Conservation (phyloP, 2,888 invertebrate species). For the Oligia strigilis region DNA sequence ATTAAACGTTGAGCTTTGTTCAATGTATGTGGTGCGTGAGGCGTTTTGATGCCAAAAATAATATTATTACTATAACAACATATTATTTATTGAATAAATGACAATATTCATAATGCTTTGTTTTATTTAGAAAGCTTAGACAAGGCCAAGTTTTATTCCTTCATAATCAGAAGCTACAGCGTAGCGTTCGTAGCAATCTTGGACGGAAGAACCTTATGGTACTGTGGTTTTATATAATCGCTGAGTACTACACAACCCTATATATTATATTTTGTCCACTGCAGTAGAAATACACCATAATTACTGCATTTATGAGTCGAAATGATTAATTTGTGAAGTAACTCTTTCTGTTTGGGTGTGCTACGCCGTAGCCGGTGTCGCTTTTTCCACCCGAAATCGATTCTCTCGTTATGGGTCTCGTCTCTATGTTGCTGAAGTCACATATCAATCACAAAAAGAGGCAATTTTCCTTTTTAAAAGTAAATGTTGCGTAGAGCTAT, state of each 20-base stretch:
- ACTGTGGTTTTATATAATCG: neutral
- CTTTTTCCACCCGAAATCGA: neutral
- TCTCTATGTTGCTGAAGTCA: neutral
- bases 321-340: too few species aligned
- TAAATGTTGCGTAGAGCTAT: neutral
- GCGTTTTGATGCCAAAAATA: constrained; percentile 79
- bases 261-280: neutral
- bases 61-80: constrained; percentile 78
- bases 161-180: neutral
- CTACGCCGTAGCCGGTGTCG: neutral
- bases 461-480: neutral
- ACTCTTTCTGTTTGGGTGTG: neutral
- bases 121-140: constrained; percentile 58
- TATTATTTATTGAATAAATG: constrained; percentile 87
- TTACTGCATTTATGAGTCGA: neutral
- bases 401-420: neutral
- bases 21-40: constrained; percentile 80
- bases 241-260: neutral
- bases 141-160: neutral
- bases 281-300: neutral
- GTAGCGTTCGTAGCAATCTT: constrained; percentile 10
- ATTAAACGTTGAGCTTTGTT: constrained; percentile 84
- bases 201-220: neutral
- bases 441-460: neutral
- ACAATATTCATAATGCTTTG: constrained; percentile 80